A percentile compares a stretch with the other conserved stretches of the same genome.
These are phyloP conservation scores for Microtus californicus DNA, from an alignment of 2,797 vertebrate genomes.

Conservation along the genomic window DNA sequence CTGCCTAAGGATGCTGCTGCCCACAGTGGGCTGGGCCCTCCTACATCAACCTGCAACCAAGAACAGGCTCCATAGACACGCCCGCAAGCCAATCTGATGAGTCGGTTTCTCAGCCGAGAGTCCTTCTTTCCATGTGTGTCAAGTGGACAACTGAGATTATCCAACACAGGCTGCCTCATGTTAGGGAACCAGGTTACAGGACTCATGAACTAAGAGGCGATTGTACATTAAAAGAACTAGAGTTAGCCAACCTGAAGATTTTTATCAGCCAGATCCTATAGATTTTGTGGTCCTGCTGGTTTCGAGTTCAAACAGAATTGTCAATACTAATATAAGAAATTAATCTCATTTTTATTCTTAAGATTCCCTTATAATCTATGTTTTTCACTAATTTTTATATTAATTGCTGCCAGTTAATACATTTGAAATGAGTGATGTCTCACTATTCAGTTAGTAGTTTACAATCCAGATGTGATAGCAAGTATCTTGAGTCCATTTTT, in stretches of 20 bases:
- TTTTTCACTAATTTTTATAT: neutral
- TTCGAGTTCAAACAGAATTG: neutral
- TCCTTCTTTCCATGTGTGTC: neutral
- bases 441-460: neutral
- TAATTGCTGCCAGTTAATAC: neutral
- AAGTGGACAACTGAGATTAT: neutral
- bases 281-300: neutral
- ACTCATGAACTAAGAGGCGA: neutral
- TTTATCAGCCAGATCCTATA: neutral
- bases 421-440: neutral
- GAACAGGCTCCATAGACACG: too few species aligned
- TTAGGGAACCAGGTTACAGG: neutral
- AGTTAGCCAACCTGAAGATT: neutral
- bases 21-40: neutral
- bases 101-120: neutral
- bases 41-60: neutral
- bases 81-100: neutral
- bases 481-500: neutral
- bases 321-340: neutral
- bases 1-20: neutral
- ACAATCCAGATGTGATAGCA: neutral
- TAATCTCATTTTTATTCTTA: neutral
- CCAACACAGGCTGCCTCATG: neutral
- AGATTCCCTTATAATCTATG: neutral
- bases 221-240: neutral